A percentile compares a stretch with the other conserved stretches of the same genome.
These are phyloP conservation scores for Apamea sordens DNA, from an alignment of 2,888 invertebrate genomes.

Conservation along the genomic window DNA sequence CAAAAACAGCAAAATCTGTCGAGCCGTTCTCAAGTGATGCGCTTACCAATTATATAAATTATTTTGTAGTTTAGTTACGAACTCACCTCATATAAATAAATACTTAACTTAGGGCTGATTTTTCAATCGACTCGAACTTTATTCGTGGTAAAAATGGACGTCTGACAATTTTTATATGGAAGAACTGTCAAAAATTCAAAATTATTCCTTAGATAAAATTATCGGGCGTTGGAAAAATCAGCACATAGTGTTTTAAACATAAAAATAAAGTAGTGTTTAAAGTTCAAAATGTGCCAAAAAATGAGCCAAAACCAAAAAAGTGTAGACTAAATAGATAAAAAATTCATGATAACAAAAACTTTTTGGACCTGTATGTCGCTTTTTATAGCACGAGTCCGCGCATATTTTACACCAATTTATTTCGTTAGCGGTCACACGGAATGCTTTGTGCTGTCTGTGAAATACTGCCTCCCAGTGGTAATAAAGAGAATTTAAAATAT, in stretches of 20 bases:
- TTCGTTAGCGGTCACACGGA: constrained; percentile 1
- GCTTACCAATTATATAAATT: no score
- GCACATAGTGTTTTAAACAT: not conserved
- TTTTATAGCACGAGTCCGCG: constrained; percentile 12
- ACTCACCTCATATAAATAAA: not conserved
- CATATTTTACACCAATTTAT: constrained; percentile 31
- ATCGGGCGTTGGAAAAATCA: no score
- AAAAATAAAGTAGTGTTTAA: not conserved
- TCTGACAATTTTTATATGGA: no score
- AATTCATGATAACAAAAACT: constrained; percentile 8
- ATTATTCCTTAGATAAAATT: no score
- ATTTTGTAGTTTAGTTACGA: not conserved
- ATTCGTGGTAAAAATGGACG: no score
- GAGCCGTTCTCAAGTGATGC: no score
- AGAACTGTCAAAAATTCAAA: no score
- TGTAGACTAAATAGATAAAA: constrained; percentile 4
- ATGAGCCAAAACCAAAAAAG: not conserved
- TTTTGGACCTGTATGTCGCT: constrained; percentile 8
- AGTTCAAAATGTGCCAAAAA: not conserved
- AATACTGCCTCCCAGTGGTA: not conserved
- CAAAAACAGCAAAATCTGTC: no score
- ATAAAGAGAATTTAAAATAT: constrained; percentile 1
- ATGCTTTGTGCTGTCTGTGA: constrained; percentile 14
- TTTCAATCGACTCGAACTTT: no score
- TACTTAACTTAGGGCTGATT: not conserved